Evolutionary conservation across 2,888 invertebrate genomes (phyloP), one percentile per base, ranked within the genome.

Genomic region (Parthenolecanium corni): DNA sequence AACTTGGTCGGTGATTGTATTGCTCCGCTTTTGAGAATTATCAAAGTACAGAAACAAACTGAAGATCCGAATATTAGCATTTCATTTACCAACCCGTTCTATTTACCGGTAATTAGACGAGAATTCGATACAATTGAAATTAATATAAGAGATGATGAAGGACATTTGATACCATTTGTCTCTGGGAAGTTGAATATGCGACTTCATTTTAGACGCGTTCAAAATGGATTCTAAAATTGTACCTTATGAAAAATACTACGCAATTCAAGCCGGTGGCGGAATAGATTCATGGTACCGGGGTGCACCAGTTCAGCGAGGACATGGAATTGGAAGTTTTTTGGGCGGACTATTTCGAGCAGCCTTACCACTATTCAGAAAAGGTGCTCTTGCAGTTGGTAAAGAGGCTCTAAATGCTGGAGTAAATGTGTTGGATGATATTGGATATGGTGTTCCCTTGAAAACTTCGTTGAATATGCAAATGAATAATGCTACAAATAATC

Each of bases 1-100:
- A 68, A 68, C 24, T 64, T 65, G 1, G 65, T 69, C 1, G 70
- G 72, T n/a, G 69, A 70, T 54, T 63, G 64, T 4, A 40, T 66
- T 36, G 66, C 69, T 12, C 65, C 67, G 1, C 65, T 71, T 14
- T 21, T 70, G 12, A 63, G 70, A n/a, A 67, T 70, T 16, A 68
- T 70, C 1, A 65, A 66, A 21, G 53, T 69, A 0, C 66, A 68
- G 6, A 64, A 62, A 9, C 44, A 56, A 11, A 25, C 9, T 5
- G 2, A 52, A 4, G 12, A 24, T 31, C 62, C 62, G 51, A 67
- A 67, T 51, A 40, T 38, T 25, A 63, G 46, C 6, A 20, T 61
- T 11, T 52, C 58, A 16, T 68, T 67, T 52, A 64, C 64, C 5
- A 62, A 52, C 2, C 62, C 64, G 3, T 66, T 67, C 56, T 69